Base-by-base conservation (phyloP, 2,113 vertebrate species). In the Odocoileus virginianus region DNA sequence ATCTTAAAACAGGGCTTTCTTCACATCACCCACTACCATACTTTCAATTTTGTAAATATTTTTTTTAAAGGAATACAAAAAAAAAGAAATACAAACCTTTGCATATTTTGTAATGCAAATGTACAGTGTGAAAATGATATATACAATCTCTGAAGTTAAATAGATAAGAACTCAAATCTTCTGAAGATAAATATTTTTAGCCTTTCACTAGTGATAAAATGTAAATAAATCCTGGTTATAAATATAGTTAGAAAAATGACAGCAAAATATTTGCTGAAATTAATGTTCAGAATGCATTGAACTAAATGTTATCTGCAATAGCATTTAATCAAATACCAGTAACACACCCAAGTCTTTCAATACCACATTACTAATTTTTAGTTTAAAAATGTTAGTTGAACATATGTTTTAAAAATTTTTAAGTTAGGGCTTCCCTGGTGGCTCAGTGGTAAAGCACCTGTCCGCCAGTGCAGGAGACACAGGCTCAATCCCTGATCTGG, bases 181-280 rank as follows among this genome's bases (percentile, higher is more conserved):
- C 76, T 95, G 92, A 95, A 93, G 87, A 97, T 92, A 97, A 97
- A 97, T 97, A 90, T 82, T 78, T 92, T 94, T 82, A 97, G 23
- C 54, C 50, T 98, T 97, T 98, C 97, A 95, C 78, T 91, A 86
- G 7, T 57, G 25, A 52, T 57, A 95, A 95, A 94, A 81, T 94
- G 23, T 92, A 98, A 98, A 95, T 96, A 97, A 97, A 97, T 95
- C 50, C 54, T 97, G 60, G 40, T 57, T 95, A 91, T 96, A 98
- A 96, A 96, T 98, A 96, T 87, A 93, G 21, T 90, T 96, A 60
- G 58, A 95, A 85, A 96, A 96, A 94, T 94, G 82, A 95, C 60
- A 79, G 27, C 88, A 97, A 98, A 97, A 95, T 97, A 95, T 74
- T 97, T 98, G 97, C 67, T 93, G 67, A 94, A 94, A 96, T 96